These are phyloP conservation scores for Pheucticus melanocephalus DNA, from an alignment of 2,113 vertebrate species.

Conservation along the genomic window DNA sequence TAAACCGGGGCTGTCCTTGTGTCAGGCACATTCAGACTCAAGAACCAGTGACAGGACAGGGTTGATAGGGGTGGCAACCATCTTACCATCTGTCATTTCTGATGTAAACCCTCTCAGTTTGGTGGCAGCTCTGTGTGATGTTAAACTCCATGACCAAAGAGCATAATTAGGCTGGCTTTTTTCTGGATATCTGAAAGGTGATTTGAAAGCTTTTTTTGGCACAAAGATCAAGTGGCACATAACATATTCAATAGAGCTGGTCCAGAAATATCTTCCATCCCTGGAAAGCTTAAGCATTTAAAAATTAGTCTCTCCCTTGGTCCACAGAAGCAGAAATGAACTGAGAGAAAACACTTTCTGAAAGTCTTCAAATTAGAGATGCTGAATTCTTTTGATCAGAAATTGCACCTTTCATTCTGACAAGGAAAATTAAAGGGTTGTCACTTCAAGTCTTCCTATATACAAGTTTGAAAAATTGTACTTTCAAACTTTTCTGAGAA, in stretches of 20 bases:
- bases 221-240: not conserved
- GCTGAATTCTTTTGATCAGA: not conserved
- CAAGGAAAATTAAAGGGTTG: not conserved
- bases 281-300: not conserved
- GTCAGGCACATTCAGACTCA: not conserved
- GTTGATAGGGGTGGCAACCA: not conserved
- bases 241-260: not conserved
- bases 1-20: not conserved
- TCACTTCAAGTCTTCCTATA: not conserved
- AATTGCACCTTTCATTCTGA: not conserved
- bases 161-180: not conserved
- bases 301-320: not conserved
- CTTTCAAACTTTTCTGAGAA: not conserved
- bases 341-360: not conserved
- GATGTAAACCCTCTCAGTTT: not conserved
- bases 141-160: not conserved
- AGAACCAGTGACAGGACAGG: not conserved
- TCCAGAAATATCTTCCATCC: not conserved
- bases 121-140: not conserved
- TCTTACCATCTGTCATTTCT: not conserved
- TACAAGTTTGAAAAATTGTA: not conserved
- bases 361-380: not conserved
- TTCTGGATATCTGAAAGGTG: not conserved
- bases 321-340: not conserved
- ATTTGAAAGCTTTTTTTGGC: not conserved